These are phyloP conservation scores for Malacoraja senta DNA, from an alignment of 2,797 vertebrate genomes.

Conservation along the genomic window DNA sequence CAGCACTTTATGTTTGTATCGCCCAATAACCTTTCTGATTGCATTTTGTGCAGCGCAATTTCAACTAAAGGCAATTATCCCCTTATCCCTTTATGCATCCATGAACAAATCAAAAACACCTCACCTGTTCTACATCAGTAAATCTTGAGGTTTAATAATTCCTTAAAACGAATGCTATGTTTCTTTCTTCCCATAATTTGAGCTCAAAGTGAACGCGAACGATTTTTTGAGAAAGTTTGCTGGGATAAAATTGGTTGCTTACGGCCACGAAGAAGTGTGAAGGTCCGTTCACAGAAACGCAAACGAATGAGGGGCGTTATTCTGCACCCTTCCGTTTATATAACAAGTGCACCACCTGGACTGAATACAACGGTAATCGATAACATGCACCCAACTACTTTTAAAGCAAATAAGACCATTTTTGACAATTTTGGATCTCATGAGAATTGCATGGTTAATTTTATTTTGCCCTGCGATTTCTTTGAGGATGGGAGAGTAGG, in stretches of 20 bases:
- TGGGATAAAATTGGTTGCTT: background rate
- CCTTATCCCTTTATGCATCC: background rate
- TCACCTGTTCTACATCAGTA: background rate
- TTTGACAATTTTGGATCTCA: background rate
- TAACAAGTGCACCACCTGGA: conserved; percentile 1
- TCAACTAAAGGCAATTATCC: background rate
- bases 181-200: background rate
- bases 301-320: background rate
- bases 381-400: background rate
- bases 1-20: too few species aligned
- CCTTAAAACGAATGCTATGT: background rate
- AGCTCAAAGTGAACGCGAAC: background rate
- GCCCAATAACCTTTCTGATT: background rate
- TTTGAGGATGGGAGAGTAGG: background rate
- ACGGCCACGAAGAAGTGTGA: background rate
- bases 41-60: background rate
- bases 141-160: background rate
- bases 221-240: background rate
- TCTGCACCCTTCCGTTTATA: background rate
- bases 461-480: background rate
- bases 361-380: background rate
- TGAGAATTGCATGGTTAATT: background rate
- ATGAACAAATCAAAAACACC: background rate
- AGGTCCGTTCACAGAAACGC: background rate
- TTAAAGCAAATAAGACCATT: background rate